These are phyloP conservation scores for Phenganax marumi DNA, from an alignment of 92 coral and sea anemone genomes.

Conservation along the genomic window DNA sequence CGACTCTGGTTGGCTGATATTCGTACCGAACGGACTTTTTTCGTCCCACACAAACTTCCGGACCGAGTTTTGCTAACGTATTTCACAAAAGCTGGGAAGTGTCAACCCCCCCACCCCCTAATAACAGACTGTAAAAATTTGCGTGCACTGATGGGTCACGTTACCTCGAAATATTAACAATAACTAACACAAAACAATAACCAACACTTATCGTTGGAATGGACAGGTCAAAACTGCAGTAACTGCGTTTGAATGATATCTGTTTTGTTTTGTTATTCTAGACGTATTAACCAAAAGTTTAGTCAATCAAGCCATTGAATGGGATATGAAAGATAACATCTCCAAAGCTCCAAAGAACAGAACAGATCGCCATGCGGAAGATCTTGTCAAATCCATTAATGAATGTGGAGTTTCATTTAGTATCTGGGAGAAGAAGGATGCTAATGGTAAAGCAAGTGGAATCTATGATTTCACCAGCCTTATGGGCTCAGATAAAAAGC, in stretches of 20 bases:
- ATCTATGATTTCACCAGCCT: constrained; percentile 18
- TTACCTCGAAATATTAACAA: no score
- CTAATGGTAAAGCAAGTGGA: constrained; percentile 29
- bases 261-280: neutral
- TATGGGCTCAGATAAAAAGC: neutral
- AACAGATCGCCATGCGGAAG: constrained; percentile 22
- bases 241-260: neutral
- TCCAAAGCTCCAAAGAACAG: constrained; percentile 35
- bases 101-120: no score
- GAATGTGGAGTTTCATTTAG: constrained; percentile 32
- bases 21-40: no score
- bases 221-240: no score
- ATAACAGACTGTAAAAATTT: no score
- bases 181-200: no score
- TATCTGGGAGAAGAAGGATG: constrained; percentile 29
- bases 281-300: constrained; percentile 48
- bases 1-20: no score
- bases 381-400: constrained; percentile 31
- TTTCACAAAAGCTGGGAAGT: no score
- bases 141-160: no score
- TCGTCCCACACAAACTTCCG: no score
- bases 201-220: no score
- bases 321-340: constrained; percentile 48
- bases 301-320: constrained; percentile 33
- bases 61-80: no score